phyloP scores from a whole-genome alignment of 1,140 invertebrate species.

The Drosophila repleta region DNA sequence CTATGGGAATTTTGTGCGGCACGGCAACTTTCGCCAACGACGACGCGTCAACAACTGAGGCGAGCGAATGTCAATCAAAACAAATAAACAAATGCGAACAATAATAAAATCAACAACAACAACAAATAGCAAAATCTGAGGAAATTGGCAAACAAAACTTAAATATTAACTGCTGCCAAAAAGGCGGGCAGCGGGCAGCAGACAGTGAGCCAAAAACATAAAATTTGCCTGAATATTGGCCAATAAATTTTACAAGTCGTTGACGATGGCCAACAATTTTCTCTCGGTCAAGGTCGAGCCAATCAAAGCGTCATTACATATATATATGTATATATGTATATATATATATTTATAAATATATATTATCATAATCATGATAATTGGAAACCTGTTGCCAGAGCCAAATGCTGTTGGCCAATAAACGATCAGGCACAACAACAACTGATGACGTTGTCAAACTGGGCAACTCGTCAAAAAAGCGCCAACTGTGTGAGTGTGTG shows the following conservation, averaged over 20 bases:
- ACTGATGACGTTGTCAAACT: slow-evolving; percentile 69
- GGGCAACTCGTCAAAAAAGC: slow-evolving; percentile 76
- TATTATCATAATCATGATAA: slow-evolving; percentile 65
- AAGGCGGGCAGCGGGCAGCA: slow-evolving; percentile 20
- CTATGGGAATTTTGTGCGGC: neutral
- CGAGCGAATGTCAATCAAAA: slow-evolving; percentile 54
- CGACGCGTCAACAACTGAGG: slow-evolving; percentile 45
- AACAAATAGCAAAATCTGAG: slow-evolving; percentile 40
- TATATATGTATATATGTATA: slow-evolving; percentile 10
- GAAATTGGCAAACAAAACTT: slow-evolving; percentile 72
- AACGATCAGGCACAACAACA: slow-evolving; percentile 63
- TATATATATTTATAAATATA: slow-evolving; percentile 12
- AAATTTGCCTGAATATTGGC: slow-evolving; percentile 74
- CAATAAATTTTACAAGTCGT: slow-evolving; percentile 81
- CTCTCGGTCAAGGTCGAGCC: slow-evolving; percentile 66
- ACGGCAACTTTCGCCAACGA: slow-evolving; percentile 40
- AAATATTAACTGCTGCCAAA: slow-evolving; percentile 81
- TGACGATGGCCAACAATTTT: slow-evolving; percentile 66
- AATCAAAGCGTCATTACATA: slow-evolving; percentile 70
- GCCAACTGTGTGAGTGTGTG: neutral
- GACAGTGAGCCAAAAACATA: slow-evolving; percentile 8
- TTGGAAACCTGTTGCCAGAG: slow-evolving; percentile 70
- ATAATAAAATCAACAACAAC: slow-evolving; percentile 20
- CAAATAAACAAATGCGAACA: slow-evolving; percentile 45
- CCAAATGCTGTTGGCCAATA: slow-evolving; percentile 69